Evolutionary conservation across 2,888 invertebrate species (phyloP).

Genomic region (Octodonta nipae): DNA sequence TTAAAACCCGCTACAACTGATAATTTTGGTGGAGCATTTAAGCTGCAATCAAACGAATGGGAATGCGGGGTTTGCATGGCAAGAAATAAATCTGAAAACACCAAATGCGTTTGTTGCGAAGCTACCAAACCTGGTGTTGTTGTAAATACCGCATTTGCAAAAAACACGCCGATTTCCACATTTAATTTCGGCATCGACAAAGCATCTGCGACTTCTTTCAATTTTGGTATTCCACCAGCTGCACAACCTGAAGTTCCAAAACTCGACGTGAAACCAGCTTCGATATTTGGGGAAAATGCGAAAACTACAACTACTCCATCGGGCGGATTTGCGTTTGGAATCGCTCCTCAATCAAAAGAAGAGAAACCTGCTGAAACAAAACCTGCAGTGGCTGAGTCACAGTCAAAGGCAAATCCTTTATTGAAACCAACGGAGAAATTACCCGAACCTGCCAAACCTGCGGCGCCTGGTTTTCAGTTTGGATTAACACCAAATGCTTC

Average conservation of each 20-base stretch:
- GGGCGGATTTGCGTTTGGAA: conserved; percentile 2
- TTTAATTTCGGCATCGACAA: conserved; percentile 42
- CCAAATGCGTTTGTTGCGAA: conserved; percentile 46
- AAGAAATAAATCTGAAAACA: conserved; percentile 32
- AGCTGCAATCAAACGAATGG: conserved; percentile 36
- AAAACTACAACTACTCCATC: conserved; percentile 4
- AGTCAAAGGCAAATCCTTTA: conserved; percentile 12
- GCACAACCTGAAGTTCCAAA: conserved; percentile 5
- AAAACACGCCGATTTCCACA: conserved; percentile 18
- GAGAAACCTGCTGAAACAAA: too few species aligned
- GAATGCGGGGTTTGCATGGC: conserved; percentile 50
- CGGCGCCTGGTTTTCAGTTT: conserved; percentile 13
- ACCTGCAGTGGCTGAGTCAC: too few species aligned
- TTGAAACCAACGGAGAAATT: conserved; percentile 16
- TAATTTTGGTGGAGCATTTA: conserved; percentile 16
- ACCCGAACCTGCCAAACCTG: conserved; percentile 13
- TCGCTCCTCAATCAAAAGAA: not conserved
- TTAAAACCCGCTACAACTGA: conserved; percentile 5
- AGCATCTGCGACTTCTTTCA: conserved; percentile 28
- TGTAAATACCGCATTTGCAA: conserved; percentile 9
- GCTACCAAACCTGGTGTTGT: conserved; percentile 37
- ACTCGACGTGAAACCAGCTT: conserved; percentile 11
- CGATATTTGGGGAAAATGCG: conserved; percentile 17
- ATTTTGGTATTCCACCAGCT: conserved; percentile 28
- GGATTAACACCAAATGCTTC: conserved; percentile 6